Base-by-base conservation (phyloP, 92 coral and sea anemone species). In the Metridium senile region DNA sequence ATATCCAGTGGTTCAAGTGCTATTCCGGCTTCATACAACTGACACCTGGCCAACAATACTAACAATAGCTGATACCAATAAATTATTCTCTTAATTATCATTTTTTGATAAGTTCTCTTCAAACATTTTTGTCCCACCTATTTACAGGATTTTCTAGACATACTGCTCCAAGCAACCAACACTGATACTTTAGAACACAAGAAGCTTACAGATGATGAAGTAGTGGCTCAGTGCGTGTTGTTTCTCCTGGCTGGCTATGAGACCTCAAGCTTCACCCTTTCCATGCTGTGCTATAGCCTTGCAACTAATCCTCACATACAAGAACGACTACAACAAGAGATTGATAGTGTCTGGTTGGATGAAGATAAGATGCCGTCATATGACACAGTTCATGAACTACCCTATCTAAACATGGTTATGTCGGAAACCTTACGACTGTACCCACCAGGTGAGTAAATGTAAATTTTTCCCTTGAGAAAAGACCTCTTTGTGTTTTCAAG, bases 221-320 rank as follows among this genome's bases (percentile, higher is more conserved):
- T 85, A 17, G 81, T 82, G 26, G 89, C 86, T 45, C 89, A 85
- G 71, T 82, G 82, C 34, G 68, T 86, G 33, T 82, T 72, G 18
- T 86, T 86, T 74, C 61, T 86, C 10, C 47, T 81, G 26, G 90
- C 78, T 26, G 90, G 90, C 16, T 76, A 76, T 33, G 90, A 86
- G 56, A 75, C 90, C 9, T 81, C 90, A 6, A 76, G 82, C 65
- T 59, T 70, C 33, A 81, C 90, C 9, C 66, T 86, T 10, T 74
- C 88, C 11, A 56, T 86, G 68, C 62, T 73, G 13, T 70, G 78
- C 46, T 75, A 66, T 58, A 68, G 43, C 27, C 66, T 86, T 32
- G 87, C 87, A 19, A 76, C 79, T 11, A 81, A 81, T 63, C 87
- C 87, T 29, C 82, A 81, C 30, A 75, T 86, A 16, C 90, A 86